Base-by-base conservation (phyloP, 2,797 vertebrate species). In the Ctenochaetus hawaiiensis region DNA sequence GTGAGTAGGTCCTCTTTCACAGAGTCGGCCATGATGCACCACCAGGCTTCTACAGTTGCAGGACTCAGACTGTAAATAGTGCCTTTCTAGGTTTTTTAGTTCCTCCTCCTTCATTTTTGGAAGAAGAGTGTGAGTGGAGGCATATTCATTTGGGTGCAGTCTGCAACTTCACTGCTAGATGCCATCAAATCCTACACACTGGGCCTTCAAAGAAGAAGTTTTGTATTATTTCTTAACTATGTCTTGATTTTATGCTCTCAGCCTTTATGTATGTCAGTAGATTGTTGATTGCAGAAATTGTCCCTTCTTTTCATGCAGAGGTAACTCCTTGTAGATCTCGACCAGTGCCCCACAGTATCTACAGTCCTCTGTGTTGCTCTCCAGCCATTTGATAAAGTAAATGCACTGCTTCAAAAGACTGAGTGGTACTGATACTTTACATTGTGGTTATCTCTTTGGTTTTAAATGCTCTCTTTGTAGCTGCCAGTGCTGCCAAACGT, bases 381-480 rank as follows among this genome's bases (percentile, higher is more conserved):
- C 8, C 6, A 69, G 16, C 48, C 41, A 37, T 61, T 11, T 60
- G n/a, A 23, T 43, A 44, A 49, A 52, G 11, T 54, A 51, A 18
- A 61, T 61, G 58, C 17, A 45, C 48, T 37, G 22, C 23, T 61
- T 68, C 44, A 59, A 37, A 57, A 39, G 20, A 63, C 56, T 51
- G 39, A 44, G 52, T 39, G 56, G 67, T 41, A 54, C 67, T 57
- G 23, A 60, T 63, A 47, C 52, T 65, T 67, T 23, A 18, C 54
- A 62, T 8, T 71, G 34, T 45, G 70, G 9, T 47, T 2, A 12
- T 67, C 8, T 39, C 64, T 62, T 64, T 26, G 17, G 20, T 65
- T 56, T 67, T 3, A 48, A 75, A 66, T 59, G 43, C 52, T 16
- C 34, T 30, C 18, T 23, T 75, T 77, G 37, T 76, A 26, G 71